Evolutionary conservation across 1,140 invertebrate species (phyloP).

Genomic region (Drosophila sp.): DNA sequence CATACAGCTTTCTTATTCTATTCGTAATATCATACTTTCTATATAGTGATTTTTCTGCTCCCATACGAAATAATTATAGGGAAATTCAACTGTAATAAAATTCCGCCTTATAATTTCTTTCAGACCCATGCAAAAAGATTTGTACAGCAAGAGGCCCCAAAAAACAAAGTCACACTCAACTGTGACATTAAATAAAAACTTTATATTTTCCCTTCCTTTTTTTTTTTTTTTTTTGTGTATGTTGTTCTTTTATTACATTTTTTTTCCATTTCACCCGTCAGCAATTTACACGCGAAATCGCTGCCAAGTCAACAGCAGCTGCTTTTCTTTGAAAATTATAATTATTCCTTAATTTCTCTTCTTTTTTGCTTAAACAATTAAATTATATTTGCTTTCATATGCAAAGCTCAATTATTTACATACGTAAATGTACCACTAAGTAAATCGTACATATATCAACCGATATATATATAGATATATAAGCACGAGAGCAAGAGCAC

Average conservation of each 20-base stretch:
- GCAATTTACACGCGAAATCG: constrained; percentile 3
- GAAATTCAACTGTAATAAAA: too few species aligned
- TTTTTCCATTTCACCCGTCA: not conserved
- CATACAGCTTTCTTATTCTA: too few species aligned
- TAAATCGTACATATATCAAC: constrained; percentile 4
- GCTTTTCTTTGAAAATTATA: constrained; percentile 69
- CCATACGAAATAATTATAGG: too few species aligned
- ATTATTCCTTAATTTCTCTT: constrained; percentile 50
- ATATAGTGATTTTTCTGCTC: too few species aligned
- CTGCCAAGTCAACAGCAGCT: constrained; percentile 3
- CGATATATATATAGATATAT: constrained; percentile 7
- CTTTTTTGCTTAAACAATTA: constrained; percentile 55
- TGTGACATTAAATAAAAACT: constrained; percentile 1
- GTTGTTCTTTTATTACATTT: not conserved
- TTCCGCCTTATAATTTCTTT: too few species aligned
- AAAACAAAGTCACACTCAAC: not conserved
- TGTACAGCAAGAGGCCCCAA: too few species aligned
- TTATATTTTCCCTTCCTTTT: not conserved
- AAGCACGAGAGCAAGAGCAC: constrained; percentile 2
- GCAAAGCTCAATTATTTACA: constrained; percentile 20
- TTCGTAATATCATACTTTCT: too few species aligned
- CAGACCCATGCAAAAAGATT: not conserved
- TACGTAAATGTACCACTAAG: constrained; percentile 17
- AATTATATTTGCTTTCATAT: constrained; percentile 37
- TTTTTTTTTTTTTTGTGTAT: not conserved